A percentile compares a stretch with the other conserved stretches of the same genome.
Conservation (phyloP, 1,140 invertebrate species). For the Contarinia nasturtii region DNA sequence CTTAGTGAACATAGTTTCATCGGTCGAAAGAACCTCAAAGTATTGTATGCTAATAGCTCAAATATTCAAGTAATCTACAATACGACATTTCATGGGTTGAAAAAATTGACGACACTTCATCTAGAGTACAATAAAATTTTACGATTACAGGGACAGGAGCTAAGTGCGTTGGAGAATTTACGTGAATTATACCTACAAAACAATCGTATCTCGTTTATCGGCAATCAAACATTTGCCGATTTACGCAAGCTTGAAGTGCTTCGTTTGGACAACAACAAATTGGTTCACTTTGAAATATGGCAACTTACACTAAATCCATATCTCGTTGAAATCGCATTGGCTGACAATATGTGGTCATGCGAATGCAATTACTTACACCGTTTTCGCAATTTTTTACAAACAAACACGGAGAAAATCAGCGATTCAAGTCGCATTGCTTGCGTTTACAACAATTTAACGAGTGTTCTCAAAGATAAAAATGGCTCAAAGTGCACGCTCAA, state of each 20-base stretch:
- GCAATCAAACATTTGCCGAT: constrained; percentile 65
- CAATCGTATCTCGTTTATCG: constrained; percentile 66
- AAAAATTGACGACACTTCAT: constrained; percentile 55
- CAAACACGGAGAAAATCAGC: constrained; percentile 49
- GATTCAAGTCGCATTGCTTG: constrained; percentile 47
- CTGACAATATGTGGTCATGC: constrained; percentile 79
- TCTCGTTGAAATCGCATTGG: constrained; percentile 55
- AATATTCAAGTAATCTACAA: constrained; percentile 69
- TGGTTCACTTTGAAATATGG: constrained; percentile 61
- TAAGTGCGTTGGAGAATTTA: constrained; percentile 59
- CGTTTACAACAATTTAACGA: constrained; percentile 43
- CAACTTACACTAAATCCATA: constrained; percentile 53
- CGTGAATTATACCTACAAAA: constrained; percentile 72
- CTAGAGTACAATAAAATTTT: constrained; percentile 70
- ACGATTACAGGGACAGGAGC: constrained; percentile 62
- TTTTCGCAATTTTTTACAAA: constrained; percentile 55
- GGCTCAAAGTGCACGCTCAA: constrained; percentile 44
- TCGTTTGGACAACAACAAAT: constrained; percentile 64
- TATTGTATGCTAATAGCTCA: constrained; percentile 74
- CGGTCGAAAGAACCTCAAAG: constrained; percentile 68
- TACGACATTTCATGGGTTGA: constrained; percentile 74
- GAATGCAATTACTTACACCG: constrained; percentile 65
- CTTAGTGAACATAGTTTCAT: constrained; percentile 79
- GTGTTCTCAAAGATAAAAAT: constrained; percentile 42
- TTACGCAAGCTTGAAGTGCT: constrained; percentile 65